Conservation (phyloP, 2,888 invertebrate genomes). For the Pyralis farinalis region DNA sequence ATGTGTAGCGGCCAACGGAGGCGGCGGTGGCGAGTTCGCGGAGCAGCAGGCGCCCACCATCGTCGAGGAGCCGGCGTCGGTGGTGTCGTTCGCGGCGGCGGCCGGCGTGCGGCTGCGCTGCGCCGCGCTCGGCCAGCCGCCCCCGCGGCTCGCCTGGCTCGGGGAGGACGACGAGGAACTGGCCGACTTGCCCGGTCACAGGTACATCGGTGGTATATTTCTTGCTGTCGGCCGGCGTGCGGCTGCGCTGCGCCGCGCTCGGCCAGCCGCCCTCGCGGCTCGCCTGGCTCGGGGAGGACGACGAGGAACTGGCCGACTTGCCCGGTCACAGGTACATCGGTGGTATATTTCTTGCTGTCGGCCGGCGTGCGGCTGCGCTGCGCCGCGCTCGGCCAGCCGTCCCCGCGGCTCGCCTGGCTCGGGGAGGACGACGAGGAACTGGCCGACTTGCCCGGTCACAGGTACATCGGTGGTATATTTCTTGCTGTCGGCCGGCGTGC, state of each 20-base stretch:
- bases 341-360: too few species aligned
- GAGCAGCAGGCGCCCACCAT: constrained; percentile 42
- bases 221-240: too few species aligned
- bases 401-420: constrained; percentile 46
- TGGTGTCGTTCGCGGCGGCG: constrained; percentile 35
- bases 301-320: constrained; percentile 30
- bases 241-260: constrained; percentile 40
- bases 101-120: constrained; percentile 42
- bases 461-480: too few species aligned
- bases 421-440: constrained; percentile 37
- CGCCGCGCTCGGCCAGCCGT: constrained; percentile 42
- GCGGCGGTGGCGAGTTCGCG: constrained; percentile 14
- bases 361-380: constrained; percentile 39
- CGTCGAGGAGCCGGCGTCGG: constrained; percentile 42
- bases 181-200: constrained; percentile 31
- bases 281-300: constrained; percentile 46
- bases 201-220: too few species aligned
- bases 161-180: constrained; percentile 37
- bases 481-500: too few species aligned
- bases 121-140: constrained; percentile 42
- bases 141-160: constrained; percentile 46
- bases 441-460: constrained; percentile 31
- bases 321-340: constrained; percentile 45
- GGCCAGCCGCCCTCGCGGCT: constrained; percentile 43
- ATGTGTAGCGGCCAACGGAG: background rate